Evolutionary conservation across 2,888 invertebrate genomes (phyloP).

Genomic region (Diabrotica balteata): DNA sequence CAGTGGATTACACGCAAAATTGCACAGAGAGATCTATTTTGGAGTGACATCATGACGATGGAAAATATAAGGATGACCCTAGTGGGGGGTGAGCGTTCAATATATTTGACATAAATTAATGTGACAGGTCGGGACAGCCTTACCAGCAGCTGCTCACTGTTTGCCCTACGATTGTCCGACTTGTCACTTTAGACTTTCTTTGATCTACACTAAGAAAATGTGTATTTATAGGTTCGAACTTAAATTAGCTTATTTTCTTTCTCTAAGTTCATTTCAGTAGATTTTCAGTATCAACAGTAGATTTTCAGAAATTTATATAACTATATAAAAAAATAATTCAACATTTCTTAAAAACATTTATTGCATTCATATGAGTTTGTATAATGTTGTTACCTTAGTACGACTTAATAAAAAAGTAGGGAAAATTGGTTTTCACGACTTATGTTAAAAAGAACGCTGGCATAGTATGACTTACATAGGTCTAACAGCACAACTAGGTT

Average conservation of each 20-base stretch:
- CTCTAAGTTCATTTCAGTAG: no score
- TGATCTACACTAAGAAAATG: conserved; percentile 12
- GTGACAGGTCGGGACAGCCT: conserved; percentile 47
- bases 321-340: no score
- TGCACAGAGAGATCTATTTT: conserved; percentile 55
- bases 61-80: conserved; percentile 47
- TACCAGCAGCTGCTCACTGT: conserved; percentile 46
- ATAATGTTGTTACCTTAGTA: no score
- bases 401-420: no score
- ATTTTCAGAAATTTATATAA: no score
- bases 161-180: conserved; percentile 54
- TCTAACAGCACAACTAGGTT: no score
- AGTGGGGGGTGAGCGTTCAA: conserved; percentile 38
- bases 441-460: no score
- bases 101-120: conserved; percentile 45
- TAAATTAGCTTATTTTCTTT: neutral
- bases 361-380: no score
- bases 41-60: conserved; percentile 49
- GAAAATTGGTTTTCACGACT: no score
- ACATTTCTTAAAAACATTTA: no score
- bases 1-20: conserved; percentile 57
- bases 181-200: conserved; percentile 51
- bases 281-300: no score
- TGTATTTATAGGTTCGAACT: neutral
- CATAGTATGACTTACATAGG: no score